Percentiles rank a stretch among this genome's conserved stretches.
phyloP scores from a whole-genome alignment of 2,888 invertebrate species.

The Tenthredo scrophulariae region DNA sequence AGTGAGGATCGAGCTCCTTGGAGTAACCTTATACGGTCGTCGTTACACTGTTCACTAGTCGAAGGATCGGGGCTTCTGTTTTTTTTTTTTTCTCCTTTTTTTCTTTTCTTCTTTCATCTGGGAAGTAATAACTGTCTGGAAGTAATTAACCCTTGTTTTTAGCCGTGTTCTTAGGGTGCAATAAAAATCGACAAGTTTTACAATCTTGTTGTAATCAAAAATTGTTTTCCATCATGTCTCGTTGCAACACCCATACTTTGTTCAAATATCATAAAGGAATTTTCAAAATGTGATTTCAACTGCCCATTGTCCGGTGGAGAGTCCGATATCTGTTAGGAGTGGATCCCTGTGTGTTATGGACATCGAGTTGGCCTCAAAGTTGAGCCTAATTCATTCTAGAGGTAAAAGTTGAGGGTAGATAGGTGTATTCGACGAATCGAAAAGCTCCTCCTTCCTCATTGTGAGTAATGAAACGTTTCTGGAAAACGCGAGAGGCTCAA shows the following conservation, averaged over 20 bases:
- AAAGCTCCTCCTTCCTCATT: neutral
- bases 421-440: neutral
- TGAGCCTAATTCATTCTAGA: neutral
- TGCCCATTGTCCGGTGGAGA: neutral
- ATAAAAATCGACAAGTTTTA: neutral
- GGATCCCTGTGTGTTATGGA: neutral
- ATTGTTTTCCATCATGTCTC: neutral
- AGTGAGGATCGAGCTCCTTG: slow-evolving; percentile 23
- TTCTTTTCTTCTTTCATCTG: neutral
- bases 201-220: neutral
- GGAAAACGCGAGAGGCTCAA: neutral
- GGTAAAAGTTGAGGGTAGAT: neutral
- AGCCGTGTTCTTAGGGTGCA: neutral
- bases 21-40: slow-evolving; percentile 42
- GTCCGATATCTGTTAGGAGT: neutral
- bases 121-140: neutral
- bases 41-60: neutral
- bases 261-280: neutral
- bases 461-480: neutral
- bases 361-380: neutral
- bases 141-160: neutral
- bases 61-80: neutral
- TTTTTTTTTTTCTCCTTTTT: neutral
- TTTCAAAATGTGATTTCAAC: neutral
- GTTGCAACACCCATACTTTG: neutral